Evolutionary conservation across 2,797 vertebrate genomes (phyloP).

Genomic region (Moxostoma hubbsi): DNA sequence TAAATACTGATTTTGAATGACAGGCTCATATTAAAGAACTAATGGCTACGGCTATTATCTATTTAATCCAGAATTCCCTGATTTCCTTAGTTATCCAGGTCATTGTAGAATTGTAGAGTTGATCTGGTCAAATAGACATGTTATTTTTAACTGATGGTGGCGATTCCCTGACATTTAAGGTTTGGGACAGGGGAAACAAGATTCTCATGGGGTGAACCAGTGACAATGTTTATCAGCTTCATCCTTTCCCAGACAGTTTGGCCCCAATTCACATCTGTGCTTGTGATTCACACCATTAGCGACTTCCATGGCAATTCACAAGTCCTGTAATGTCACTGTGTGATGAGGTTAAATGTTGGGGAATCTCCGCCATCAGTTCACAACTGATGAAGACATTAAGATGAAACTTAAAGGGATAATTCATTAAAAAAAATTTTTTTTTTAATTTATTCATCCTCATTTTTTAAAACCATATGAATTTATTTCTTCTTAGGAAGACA

Average conservation of each 20-base stretch:
- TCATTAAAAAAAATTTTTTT: too few relatives aligned
- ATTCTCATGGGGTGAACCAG: neutral
- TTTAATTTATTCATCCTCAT: too few relatives aligned
- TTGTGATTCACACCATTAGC: neutral
- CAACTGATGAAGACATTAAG: too few relatives aligned
- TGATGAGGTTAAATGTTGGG: neutral
- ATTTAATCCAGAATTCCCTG: neutral
- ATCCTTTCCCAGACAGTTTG: neutral
- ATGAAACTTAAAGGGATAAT: too few relatives aligned
- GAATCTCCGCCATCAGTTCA: neutral
- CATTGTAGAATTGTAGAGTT: constrained; percentile 2
- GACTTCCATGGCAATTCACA: neutral
- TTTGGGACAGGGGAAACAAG: neutral
- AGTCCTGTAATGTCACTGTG: neutral
- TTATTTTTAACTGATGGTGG: constrained; percentile 12
- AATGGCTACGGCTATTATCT: constrained; percentile 5
- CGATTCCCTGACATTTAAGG: neutral
- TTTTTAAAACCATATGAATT: too few relatives aligned
- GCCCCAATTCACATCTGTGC: neutral
- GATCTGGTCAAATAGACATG: constrained; percentile 11
- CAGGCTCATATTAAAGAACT: neutral
- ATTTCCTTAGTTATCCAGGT: constrained; percentile 14
- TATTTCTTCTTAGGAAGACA: too few relatives aligned
- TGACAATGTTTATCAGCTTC: neutral
- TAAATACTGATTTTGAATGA: constrained; percentile 35